phyloP scores from a whole-genome alignment of 2,113 vertebrate species.

The Origma solitaria region DNA sequence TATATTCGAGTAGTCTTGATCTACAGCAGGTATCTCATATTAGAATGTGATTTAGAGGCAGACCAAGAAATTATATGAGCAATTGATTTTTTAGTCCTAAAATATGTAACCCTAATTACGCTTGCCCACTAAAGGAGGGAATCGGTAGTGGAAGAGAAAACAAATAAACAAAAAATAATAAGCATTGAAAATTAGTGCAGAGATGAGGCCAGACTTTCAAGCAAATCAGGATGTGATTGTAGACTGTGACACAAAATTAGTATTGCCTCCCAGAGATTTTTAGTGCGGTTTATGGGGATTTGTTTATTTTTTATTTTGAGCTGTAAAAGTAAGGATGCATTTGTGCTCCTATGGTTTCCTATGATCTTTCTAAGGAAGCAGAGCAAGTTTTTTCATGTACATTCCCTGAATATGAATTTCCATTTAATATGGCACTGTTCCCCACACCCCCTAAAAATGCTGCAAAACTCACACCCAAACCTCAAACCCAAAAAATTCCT shows the following conservation, averaged over 20 bases:
- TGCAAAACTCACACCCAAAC: not conserved
- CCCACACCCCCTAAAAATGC: accelerated
- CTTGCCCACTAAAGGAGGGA: not conserved
- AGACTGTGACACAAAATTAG: not conserved
- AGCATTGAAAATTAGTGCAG: not conserved
- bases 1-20: not conserved
- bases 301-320: not conserved
- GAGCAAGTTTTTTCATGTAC: accelerated
- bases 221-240: not conserved
- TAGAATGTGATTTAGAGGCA: not conserved
- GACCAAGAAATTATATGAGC: not conserved
- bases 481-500: not conserved
- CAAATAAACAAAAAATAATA: not conserved
- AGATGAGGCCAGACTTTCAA: not conserved
- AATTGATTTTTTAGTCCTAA: not conserved
- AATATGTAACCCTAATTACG: not conserved
- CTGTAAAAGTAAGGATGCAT: not conserved
- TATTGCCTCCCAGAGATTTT: not conserved
- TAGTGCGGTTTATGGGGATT: not conserved
- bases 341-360: not conserved
- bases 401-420: not conserved
- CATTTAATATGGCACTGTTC: not conserved
- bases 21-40: not conserved
- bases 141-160: not conserved
- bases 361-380: not conserved